Evolutionary conservation across 2,797 vertebrate species (phyloP).

Genomic region (Pyrocephalus nanus): DNA sequence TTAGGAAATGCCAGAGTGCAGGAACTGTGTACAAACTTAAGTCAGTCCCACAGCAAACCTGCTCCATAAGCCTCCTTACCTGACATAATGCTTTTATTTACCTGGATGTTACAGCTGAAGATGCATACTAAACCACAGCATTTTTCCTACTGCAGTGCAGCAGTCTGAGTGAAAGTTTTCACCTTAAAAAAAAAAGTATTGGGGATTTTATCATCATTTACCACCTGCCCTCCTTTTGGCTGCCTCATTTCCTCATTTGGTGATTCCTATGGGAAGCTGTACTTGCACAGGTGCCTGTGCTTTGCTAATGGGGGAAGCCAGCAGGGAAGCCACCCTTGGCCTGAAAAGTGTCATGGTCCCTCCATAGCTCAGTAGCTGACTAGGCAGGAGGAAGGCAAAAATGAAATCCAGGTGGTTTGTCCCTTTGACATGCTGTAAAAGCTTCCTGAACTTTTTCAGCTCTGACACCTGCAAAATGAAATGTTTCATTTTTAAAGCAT

Average conservation of each 20-base stretch:
- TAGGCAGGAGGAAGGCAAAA: background rate
- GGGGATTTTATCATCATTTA: background rate
- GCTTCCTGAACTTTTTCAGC: background rate
- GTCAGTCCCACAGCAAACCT: background rate
- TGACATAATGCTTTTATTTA: background rate
- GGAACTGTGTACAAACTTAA: background rate
- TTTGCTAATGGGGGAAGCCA: background rate
- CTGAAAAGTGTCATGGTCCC: background rate
- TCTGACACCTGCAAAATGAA: background rate
- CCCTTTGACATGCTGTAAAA: background rate
- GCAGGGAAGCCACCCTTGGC: background rate
- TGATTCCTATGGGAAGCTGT: background rate
- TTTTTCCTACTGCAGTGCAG: background rate
- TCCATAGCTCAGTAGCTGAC: accelerated
- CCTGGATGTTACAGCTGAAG: background rate
- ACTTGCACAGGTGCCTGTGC: background rate
- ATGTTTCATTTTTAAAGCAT: slow-evolving; percentile 15
- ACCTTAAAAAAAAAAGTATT: background rate
- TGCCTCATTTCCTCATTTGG: background rate
- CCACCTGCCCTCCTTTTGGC: background rate
- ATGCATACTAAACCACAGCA: too few relatives aligned
- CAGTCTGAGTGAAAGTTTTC: background rate
- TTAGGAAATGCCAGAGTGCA: background rate
- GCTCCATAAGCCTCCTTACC: background rate
- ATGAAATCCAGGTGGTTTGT: background rate